phyloP scores from a whole-genome alignment of 2,888 invertebrate genomes.

The Endomychus coccineus region DNA sequence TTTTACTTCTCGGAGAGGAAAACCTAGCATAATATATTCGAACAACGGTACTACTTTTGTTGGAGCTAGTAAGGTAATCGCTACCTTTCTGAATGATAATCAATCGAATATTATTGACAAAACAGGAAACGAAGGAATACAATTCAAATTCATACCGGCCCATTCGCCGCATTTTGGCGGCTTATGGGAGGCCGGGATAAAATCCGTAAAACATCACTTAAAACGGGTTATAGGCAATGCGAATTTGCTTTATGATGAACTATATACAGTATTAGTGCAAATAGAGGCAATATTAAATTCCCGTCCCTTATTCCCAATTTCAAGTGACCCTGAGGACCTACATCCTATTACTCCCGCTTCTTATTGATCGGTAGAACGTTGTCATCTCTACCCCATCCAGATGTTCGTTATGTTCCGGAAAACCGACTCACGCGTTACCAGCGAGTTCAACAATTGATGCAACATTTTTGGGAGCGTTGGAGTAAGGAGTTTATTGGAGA shows the following conservation, averaged over 20 bases:
- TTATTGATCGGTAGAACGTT: constrained; percentile 26
- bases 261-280: constrained; percentile 28
- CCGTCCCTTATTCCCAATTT: constrained; percentile 28
- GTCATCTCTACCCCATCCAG: constrained; percentile 20
- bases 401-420: constrained; percentile 15
- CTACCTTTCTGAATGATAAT: constrained; percentile 12
- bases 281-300: constrained; percentile 34
- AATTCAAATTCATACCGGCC: constrained; percentile 32
- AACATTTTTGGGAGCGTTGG: constrained; percentile 29
- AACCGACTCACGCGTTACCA: constrained; percentile 26
- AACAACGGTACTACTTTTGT: constrained; percentile 28
- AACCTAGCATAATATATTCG: constrained; percentile 19
- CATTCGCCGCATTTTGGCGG: constrained; percentile 32
- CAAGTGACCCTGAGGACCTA: constrained; percentile 27
- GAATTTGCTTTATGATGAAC: constrained; percentile 29
- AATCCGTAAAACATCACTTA: constrained; percentile 31
- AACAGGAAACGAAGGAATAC: constrained; percentile 8
- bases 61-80: constrained; percentile 17
- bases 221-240: constrained; percentile 24
- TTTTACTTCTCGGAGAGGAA: constrained; percentile 25
- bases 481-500: constrained; percentile 25
- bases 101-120: background rate
- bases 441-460: constrained; percentile 21
- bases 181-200: constrained; percentile 35
- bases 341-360: constrained; percentile 28